These are phyloP conservation scores for Hyposmocoma kahamanoa DNA, from an alignment of 1,140 invertebrate genomes.

Conservation along the genomic window DNA sequence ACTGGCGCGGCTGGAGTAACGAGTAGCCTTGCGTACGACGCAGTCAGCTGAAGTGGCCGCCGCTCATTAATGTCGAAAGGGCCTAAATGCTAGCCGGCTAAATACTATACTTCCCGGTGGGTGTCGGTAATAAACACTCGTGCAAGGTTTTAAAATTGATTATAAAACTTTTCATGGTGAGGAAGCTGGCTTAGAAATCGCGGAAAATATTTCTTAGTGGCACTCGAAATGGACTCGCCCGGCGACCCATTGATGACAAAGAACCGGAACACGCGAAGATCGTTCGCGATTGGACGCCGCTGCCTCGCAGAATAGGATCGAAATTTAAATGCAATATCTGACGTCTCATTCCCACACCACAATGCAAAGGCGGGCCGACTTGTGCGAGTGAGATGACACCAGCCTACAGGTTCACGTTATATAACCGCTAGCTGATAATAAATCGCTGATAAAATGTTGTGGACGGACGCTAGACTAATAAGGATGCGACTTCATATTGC, in stretches of 20 bases:
- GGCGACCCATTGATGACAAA: slow-evolving; percentile 76
- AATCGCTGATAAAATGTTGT: slow-evolving; percentile 64
- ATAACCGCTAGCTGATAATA: slow-evolving; percentile 63
- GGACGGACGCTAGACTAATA: slow-evolving; percentile 32
- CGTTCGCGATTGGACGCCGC: slow-evolving; percentile 69
- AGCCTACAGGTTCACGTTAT: slow-evolving; percentile 49
- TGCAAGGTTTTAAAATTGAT: slow-evolving; percentile 4
- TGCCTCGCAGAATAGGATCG: slow-evolving; percentile 69
- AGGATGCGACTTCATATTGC: slow-evolving; percentile 44
- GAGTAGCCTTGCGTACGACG: slow-evolving; percentile 72
- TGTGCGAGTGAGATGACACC: slow-evolving; percentile 30
- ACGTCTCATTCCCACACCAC: slow-evolving; percentile 32
- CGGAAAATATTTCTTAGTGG: slow-evolving; percentile 43
- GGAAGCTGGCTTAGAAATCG: slow-evolving; percentile 42
- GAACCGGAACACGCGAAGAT: slow-evolving; percentile 74
- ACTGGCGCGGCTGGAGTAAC: slow-evolving; percentile 65
- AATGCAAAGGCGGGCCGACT: slow-evolving; percentile 8
- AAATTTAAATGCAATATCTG: slow-evolving; percentile 61
- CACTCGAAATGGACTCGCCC: slow-evolving; percentile 67
- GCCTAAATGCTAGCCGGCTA: slow-evolving; percentile 43
- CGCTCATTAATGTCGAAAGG: slow-evolving; percentile 64
- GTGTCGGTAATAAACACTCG: slow-evolving; percentile 9
- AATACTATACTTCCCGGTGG: slow-evolving; percentile 32
- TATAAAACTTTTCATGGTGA: slow-evolving; percentile 15
- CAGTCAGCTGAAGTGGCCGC: slow-evolving; percentile 76